Evolutionary conservation across 2,797 vertebrate species (phyloP).

Genomic region (Diglossa cyanea): DNA sequence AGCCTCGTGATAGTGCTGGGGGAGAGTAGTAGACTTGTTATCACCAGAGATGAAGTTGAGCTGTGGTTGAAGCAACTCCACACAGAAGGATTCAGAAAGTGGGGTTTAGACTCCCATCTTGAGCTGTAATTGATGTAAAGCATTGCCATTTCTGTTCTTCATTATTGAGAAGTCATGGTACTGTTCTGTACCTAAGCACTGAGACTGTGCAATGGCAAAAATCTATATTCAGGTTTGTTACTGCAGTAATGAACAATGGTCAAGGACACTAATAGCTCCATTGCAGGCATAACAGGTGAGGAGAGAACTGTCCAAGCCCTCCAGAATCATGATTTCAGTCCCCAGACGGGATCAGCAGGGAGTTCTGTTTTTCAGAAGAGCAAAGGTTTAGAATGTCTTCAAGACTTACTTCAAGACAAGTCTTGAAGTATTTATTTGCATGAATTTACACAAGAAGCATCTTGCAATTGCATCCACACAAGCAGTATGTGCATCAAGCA

Average conservation of each 20-base stretch:
- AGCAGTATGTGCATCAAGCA: fast-evolving
- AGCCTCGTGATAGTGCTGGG: background rate
- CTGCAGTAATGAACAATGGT: fast-evolving
- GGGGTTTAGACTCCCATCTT: background rate
- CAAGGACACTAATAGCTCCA: background rate
- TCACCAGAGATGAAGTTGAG: background rate
- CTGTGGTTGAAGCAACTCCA: background rate
- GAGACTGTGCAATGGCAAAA: background rate
- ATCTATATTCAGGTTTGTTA: background rate
- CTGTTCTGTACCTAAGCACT: background rate
- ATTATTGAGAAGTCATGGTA: background rate
- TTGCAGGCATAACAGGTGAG: background rate
- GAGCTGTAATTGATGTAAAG: background rate
- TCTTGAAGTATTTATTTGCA: background rate
- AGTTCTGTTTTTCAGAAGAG: background rate
- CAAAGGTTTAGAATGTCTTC: background rate
- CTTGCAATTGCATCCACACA: fast-evolving
- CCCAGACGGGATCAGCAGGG: background rate
- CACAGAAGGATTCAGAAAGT: background rate
- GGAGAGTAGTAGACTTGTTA: background rate
- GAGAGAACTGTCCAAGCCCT: background rate
- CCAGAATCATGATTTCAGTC: background rate
- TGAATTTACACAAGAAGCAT: background rate
- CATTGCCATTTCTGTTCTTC: background rate
- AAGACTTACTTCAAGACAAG: background rate